A percentile compares a stretch with the other conserved stretches of the same genome.
phyloP scores from a whole-genome alignment of 2,797 vertebrate genomes.

The Onychomys arenicola region DNA sequence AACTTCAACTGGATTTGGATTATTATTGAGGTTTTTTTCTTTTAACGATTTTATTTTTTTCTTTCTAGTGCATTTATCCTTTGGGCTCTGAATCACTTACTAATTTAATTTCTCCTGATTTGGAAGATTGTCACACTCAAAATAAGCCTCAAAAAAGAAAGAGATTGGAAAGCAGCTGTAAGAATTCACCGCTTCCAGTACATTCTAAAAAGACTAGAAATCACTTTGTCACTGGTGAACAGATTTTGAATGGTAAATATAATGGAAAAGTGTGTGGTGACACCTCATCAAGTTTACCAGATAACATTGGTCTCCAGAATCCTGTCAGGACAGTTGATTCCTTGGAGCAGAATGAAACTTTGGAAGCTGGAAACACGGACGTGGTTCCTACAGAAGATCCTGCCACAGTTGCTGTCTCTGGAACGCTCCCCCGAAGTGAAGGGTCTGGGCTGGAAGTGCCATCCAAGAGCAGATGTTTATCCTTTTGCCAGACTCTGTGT shows the following conservation, averaged over 20 bases:
- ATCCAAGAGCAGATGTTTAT: neutral
- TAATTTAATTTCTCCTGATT: constrained; percentile 89
- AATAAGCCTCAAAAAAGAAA: constrained; percentile 85
- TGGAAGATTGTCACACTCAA: constrained; percentile 77
- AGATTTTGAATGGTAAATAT: constrained; percentile 43
- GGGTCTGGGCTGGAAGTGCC: constrained; percentile 69
- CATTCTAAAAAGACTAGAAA: constrained; percentile 82
- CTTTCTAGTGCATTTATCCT: constrained; percentile 95
- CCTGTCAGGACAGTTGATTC: neutral
- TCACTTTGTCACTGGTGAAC: constrained; percentile 38
- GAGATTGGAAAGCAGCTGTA: constrained; percentile 62
- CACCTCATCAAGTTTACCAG: constrained; percentile 30
- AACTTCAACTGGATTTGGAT: constrained; percentile 41
- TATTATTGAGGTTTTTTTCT: constrained; percentile 12
- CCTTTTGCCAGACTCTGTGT: constrained; percentile 79
- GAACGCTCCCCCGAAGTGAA: constrained; percentile 60
- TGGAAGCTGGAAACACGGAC: constrained; percentile 59
- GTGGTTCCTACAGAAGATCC: constrained; percentile 18
- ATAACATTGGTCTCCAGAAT: constrained; percentile 34
- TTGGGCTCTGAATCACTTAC: constrained; percentile 92
- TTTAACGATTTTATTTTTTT: constrained; percentile 74
- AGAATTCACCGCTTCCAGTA: constrained; percentile 69
- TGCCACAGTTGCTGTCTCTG: neutral
- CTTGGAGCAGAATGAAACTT: constrained; percentile 56
- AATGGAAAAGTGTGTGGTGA: constrained; percentile 35